Base-by-base conservation (phyloP, 2,113 vertebrate genomes). In the Caretta caretta region DNA sequence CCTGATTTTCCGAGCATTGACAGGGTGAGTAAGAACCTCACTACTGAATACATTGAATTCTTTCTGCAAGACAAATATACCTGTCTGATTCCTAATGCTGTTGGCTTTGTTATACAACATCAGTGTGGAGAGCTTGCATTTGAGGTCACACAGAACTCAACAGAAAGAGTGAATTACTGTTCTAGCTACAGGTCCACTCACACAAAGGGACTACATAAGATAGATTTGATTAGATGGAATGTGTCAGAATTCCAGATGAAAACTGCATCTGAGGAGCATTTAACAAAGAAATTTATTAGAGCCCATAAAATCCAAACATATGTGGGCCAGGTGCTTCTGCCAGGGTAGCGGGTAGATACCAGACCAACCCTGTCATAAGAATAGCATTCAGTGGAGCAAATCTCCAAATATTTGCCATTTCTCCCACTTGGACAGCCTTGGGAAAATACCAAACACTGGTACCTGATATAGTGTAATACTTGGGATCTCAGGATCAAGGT, bases 381-480 rank as follows among this genome's bases (percentile, higher is more conserved):
- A 87, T 10, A 85, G 8, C 53, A 69, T 95, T 91, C 82, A 94
- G 75, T 96, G 82, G 97, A 86, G n/a, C 50, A 65, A 91, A 48
- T 93, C 89, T 93, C 89, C 84, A 91, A 79, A 20, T 86, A 95
- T 82, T 85, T 82, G 69, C 69, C 93, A 84, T 95, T 48, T 78
- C 96, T 96, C 78, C 82, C 56, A 87, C 65, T 86, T 92, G 87
- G 79, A 49, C 89, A 95, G 93, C 75, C 86, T 95, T 86, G 90
- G 90, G 93, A 94, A 95, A 97, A 96, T 90, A 92, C 90, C 88
- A 96, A 95, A 93, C 78, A 90, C 42, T 90, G 85, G 51, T 91
- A 54, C 84, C 85, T 92, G 80, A 83, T 82, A 65, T 49, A 78
- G 35, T 87, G 50, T 83, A 97, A 75, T 75, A 94, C 65, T 62